Conservation (phyloP, 1,140 invertebrate genomes). For the Aphaenogaster floridana region DNA sequence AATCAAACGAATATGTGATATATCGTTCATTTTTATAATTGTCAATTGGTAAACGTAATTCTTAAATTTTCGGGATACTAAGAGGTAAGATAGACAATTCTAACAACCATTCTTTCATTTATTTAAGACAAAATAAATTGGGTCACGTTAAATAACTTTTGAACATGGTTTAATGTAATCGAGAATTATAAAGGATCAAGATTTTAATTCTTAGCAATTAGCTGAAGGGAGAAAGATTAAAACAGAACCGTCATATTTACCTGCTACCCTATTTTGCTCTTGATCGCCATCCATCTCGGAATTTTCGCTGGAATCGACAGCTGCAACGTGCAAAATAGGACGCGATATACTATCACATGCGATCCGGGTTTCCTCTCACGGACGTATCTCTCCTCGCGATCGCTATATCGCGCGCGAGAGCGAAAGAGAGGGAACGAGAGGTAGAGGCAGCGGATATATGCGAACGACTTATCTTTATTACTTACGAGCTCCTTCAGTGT, state of each 20-base stretch:
- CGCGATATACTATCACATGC: constrained; percentile 24
- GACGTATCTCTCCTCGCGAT: constrained; percentile 19
- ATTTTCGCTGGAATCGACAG: constrained; percentile 46
- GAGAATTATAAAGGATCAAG: neutral
- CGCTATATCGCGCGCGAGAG: constrained; percentile 1
- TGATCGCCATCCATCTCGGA: constrained; percentile 40
- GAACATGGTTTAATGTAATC: neutral
- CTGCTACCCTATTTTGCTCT: constrained; percentile 45
- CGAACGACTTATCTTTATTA: constrained; percentile 62
- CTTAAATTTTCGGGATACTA: neutral
- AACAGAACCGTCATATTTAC: constrained; percentile 32
- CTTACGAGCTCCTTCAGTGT: constrained; percentile 89
- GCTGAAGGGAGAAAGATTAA: neutral
- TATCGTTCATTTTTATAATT: neutral
- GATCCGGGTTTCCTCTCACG: neutral
- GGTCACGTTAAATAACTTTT: neutral
- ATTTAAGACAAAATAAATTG: neutral
- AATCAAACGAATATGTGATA: neutral
- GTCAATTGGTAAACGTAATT: neutral
- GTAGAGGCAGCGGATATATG: constrained; percentile 4
- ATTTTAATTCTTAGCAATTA: constrained; percentile 7
- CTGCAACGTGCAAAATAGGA: constrained; percentile 23
- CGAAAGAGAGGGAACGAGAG: constrained; percentile 26
- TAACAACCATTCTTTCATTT: neutral
- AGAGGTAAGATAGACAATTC: neutral